Conservation (phyloP, 37 sponge, comb jelly and placozoan species). For the Chondrilla cf. caribensis region DNA sequence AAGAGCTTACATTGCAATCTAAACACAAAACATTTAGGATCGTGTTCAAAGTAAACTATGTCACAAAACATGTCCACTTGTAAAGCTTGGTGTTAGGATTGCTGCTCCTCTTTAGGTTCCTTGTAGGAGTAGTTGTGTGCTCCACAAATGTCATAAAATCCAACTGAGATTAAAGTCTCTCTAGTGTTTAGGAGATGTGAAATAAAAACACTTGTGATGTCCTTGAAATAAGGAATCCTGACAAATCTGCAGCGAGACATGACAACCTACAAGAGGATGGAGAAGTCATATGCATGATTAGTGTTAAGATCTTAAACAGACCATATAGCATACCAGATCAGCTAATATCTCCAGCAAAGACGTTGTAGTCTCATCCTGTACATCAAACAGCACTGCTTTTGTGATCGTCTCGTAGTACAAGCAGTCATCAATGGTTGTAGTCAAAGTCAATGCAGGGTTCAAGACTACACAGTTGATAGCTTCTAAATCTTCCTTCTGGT, state of each 20-base stretch:
- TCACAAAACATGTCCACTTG: too few relatives aligned
- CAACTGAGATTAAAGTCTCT: neutral
- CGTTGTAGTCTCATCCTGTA: neutral
- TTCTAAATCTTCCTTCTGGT: too few relatives aligned
- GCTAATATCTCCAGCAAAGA: neutral
- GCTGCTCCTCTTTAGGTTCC: neutral
- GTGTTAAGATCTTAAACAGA: neutral
- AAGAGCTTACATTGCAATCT: neutral
- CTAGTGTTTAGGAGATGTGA: conserved; percentile 5
- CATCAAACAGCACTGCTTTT: neutral
- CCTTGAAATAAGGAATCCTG: neutral
- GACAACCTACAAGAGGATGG: neutral
- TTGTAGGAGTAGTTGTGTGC: neutral
- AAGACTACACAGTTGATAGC: too few relatives aligned
- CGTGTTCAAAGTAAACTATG: too few relatives aligned
- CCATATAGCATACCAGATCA: neutral
- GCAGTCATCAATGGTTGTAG: too few relatives aligned
- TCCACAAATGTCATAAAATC: neutral
- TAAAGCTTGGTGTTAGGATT: too few relatives aligned
- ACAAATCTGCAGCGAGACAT: neutral
- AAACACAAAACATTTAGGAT: conserved; percentile 2
- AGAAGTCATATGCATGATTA: neutral
- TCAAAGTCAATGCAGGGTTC: too few relatives aligned
- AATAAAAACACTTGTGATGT: neutral
- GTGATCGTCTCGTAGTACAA: too few relatives aligned